phyloP scores from a whole-genome alignment of 2,888 invertebrate genomes.

The Chymomyza amoena region DNA sequence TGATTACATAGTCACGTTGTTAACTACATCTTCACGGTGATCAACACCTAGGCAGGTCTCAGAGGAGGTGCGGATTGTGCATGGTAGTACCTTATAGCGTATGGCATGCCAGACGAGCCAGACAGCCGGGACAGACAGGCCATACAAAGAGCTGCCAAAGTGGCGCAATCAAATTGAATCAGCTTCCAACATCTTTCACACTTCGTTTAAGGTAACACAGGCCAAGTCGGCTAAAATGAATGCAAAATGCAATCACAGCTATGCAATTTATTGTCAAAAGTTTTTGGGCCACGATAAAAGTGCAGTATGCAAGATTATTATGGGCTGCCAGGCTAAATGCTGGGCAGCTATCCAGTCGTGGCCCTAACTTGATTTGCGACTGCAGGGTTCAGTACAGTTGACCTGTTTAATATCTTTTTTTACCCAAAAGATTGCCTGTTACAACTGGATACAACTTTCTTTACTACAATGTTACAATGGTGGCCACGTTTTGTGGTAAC shows the following conservation, averaged over 20 bases:
- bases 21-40: constrained; percentile 72
- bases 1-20: constrained; percentile 73
- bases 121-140: constrained; percentile 55
- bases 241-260: constrained; percentile 25
- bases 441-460: background rate
- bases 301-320: constrained; percentile 68
- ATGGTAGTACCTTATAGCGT: constrained; percentile 53
- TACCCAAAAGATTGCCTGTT: background rate
- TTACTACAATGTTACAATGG: background rate
- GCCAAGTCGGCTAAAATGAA: constrained; percentile 36
- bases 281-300: constrained; percentile 27
- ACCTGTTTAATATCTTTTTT: constrained; percentile 39
- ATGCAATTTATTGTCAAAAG: constrained; percentile 70
- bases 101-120: constrained; percentile 49
- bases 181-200: constrained; percentile 70
- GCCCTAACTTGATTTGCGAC: constrained; percentile 62
- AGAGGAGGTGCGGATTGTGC: background rate
- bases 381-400: constrained; percentile 48
- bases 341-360: constrained; percentile 24
- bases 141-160: constrained; percentile 32
- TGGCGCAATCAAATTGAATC: constrained; percentile 69
- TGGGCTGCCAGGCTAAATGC: background rate
- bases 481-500: constrained; percentile 64
- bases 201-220: constrained; percentile 65
- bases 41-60: constrained; percentile 21